phyloP scores from a whole-genome alignment of 2,797 vertebrate species.

The Enteromius radiatus region DNA sequence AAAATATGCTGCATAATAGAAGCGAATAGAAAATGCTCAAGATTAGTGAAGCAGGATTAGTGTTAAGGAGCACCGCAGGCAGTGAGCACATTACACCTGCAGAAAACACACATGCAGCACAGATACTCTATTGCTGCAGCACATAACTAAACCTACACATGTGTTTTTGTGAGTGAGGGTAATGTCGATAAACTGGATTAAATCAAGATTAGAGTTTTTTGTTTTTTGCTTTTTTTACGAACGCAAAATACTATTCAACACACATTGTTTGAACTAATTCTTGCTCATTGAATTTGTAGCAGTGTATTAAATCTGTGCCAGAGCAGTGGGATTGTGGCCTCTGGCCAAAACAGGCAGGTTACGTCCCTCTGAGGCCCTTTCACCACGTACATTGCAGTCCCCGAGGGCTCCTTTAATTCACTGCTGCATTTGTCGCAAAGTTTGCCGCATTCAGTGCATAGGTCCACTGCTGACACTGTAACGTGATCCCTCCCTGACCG shows the following conservation, averaged over 20 bases:
- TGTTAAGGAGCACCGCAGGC: constrained; percentile 64
- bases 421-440: constrained; percentile 34
- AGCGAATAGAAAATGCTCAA: constrained; percentile 69
- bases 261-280: constrained; percentile 36
- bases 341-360: constrained; percentile 59
- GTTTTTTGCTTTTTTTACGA: not conserved
- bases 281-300: constrained; percentile 37
- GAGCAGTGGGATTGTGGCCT: constrained; percentile 48
- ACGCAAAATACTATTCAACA: constrained; percentile 4
- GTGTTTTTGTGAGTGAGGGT: not conserved
- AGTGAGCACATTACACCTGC: constrained; percentile 72
- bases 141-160: constrained; percentile 63
- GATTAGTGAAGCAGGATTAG: constrained; percentile 73
- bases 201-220: constrained; percentile 1
- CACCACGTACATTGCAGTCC: constrained; percentile 39
- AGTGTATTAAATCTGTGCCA: constrained; percentile 55
- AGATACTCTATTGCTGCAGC: constrained; percentile 66
- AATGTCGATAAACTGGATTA: not conserved
- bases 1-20: constrained; percentile 45
- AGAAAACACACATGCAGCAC: constrained; percentile 71
- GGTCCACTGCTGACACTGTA: constrained; percentile 28
- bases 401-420: constrained; percentile 57
- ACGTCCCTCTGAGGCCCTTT: constrained; percentile 52
- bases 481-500: not conserved
- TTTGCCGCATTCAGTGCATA: constrained; percentile 34